Conservation (phyloP, 2,888 invertebrate species). For the Fabriciana adippe region DNA sequence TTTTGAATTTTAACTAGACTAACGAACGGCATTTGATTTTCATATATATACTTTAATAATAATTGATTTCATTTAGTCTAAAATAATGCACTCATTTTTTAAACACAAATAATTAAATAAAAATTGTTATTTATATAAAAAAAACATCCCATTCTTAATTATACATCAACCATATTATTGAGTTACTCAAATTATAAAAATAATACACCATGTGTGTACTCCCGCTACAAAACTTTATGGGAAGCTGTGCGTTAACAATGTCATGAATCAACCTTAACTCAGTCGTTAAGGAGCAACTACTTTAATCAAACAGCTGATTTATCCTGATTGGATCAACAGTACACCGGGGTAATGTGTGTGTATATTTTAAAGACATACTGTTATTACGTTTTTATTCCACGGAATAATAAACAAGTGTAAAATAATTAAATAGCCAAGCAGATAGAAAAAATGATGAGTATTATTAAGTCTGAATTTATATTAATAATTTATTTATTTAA, state of each 20-base stretch:
- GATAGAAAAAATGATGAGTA: too few relatives aligned
- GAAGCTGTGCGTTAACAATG: slow-evolving; percentile 18
- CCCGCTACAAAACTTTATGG: not conserved
- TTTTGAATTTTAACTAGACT: too few relatives aligned
- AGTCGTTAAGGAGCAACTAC: slow-evolving; percentile 27
- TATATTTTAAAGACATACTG: slow-evolving; percentile 18
- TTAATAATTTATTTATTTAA: too few relatives aligned
- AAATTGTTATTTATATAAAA: too few relatives aligned
- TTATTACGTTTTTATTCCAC: slow-evolving; percentile 7
- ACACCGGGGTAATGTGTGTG: slow-evolving; percentile 5
- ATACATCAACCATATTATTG: too few relatives aligned
- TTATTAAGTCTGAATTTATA: too few relatives aligned
- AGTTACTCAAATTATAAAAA: not conserved
- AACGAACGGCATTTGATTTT: too few relatives aligned
- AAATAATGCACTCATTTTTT: too few relatives aligned
- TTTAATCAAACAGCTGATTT: slow-evolving; percentile 22
- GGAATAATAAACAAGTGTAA: not conserved
- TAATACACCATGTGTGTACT: not conserved
- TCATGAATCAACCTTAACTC: slow-evolving; percentile 30
- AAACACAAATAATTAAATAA: too few relatives aligned
- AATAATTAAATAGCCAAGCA: not conserved
- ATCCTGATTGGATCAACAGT: slow-evolving; percentile 22
- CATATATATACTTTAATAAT: too few relatives aligned
- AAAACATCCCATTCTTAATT: too few relatives aligned
- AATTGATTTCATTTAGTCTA: too few relatives aligned